Conservation (phyloP, 2,113 vertebrate species). For the Gopherus evgoodei region DNA sequence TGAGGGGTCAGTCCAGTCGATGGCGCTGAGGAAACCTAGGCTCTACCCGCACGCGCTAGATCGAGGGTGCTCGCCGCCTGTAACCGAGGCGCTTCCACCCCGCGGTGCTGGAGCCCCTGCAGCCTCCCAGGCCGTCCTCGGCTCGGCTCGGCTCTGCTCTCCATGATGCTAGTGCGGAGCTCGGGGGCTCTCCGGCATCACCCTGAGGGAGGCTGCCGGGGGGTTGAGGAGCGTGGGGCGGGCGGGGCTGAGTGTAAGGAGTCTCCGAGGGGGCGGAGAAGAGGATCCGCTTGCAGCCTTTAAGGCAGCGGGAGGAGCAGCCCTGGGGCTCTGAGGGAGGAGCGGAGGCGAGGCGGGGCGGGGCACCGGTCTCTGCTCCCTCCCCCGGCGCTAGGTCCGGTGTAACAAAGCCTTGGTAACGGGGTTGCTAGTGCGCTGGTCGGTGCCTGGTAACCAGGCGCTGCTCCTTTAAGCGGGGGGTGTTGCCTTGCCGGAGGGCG, state of each 20-base stretch:
- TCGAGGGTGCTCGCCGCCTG: too few species aligned
- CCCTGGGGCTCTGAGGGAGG: not conserved
- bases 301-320: not conserved
- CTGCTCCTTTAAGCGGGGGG: constrained; percentile 52
- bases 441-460: constrained; percentile 59
- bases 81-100: too few species aligned
- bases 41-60: too few species aligned
- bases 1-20: accelerated
- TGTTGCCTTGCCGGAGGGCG: constrained; percentile 18
- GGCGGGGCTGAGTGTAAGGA: too few species aligned
- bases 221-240: too few species aligned
- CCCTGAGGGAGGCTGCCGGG: too few species aligned
- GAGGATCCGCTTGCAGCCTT: not conserved
- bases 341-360: not conserved
- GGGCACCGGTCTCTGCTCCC: not conserved
- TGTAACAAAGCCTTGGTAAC: constrained; percentile 57
- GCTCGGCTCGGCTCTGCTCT: not conserved
- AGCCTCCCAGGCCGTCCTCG: not conserved
- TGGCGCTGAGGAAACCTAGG: not conserved
- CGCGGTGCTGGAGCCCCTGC: too few species aligned
- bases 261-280: too few species aligned
- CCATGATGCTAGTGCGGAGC: not conserved
- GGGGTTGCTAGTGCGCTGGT: not conserved
- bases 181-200: not conserved
- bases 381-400: not conserved